Base-by-base conservation (phyloP, 2,797 vertebrate species). In the Setipinna tenuifilis region DNA sequence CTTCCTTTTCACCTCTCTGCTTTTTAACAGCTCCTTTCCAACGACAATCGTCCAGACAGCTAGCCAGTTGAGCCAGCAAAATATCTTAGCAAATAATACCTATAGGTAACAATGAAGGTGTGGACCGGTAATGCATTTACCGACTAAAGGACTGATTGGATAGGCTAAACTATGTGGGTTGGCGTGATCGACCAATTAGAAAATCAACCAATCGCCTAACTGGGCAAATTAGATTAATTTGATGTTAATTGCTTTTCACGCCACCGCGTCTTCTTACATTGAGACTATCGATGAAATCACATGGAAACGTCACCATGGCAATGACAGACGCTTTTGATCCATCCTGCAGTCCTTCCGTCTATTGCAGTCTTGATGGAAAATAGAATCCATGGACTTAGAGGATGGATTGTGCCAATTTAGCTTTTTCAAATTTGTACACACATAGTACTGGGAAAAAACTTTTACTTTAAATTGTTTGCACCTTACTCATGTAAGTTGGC, bases 291-390 rank as follows among this genome's bases (percentile, higher is more conserved):
- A 54, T 25, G 14, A 65, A 54, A 44, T 35, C 21, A 57, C 65
- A 44, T 61, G 21, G 28, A 78, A 82, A 28, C 65, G 83, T 85
- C 50, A 78, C 86, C 81, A 87, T 85, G 80, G 81, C 65, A 83
- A 87, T 65, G 58, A 19, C 58, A 44, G 16, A 48, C 50, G 83
- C 83, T 50, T 78, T 58, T 11, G 35, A 7, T 41, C 31, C 2
- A 3, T 54, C 50, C 7, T 54, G 50, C 50, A 10, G 50, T 54
- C 50, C 7, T 14, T 14, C 7, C 50, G 9, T 54, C 50, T 54
- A 14, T 54, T 2, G 50, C 6, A 9, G 6, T 54, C 2, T 9
- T 14, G 7, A 3, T 54, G 50, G 50, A 54, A 54, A 54, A 54
- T 10, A 54, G 9, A 54, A 54, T 10, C 35, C 35, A 54, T 54